These are phyloP conservation scores for Paramacrobiotus metropolitanus DNA, from an alignment of 1,140 invertebrate species.

Conservation along the genomic window DNA sequence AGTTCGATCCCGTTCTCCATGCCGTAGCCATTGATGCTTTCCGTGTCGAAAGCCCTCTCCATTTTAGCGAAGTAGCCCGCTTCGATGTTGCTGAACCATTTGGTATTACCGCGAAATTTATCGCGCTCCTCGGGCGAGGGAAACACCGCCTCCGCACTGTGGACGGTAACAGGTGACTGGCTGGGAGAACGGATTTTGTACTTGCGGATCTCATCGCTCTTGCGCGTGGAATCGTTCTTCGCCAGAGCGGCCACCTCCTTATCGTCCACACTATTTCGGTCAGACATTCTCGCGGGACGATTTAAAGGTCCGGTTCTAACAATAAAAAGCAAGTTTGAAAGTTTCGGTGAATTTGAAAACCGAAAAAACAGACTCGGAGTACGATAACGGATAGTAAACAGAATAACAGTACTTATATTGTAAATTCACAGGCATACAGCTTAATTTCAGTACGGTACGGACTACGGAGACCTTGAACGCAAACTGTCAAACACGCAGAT, in stretches of 20 bases:
- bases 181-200: not conserved
- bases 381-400: no score
- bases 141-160: not conserved
- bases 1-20: not conserved
- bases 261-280: not conserved
- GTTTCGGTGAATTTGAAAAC: no score
- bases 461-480: no score
- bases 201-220: not conserved
- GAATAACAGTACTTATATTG: no score
- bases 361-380: no score
- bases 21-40: not conserved
- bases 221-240: not conserved
- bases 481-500: no score
- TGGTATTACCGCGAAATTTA: not conserved
- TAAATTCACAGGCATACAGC: no score
- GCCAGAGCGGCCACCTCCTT: not conserved
- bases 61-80: not conserved
- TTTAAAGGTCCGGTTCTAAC: no score
- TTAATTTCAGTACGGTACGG: no score
- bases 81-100: not conserved
- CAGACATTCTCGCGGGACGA: not conserved
- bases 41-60: not conserved
- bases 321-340: no score
- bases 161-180: not conserved
- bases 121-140: not conserved